Percentiles rank a stretch among this genome's conserved stretches.
Evolutionary conservation across 2,797 vertebrate species (phyloP).

Genomic region (Decapterus maruadsi): DNA sequence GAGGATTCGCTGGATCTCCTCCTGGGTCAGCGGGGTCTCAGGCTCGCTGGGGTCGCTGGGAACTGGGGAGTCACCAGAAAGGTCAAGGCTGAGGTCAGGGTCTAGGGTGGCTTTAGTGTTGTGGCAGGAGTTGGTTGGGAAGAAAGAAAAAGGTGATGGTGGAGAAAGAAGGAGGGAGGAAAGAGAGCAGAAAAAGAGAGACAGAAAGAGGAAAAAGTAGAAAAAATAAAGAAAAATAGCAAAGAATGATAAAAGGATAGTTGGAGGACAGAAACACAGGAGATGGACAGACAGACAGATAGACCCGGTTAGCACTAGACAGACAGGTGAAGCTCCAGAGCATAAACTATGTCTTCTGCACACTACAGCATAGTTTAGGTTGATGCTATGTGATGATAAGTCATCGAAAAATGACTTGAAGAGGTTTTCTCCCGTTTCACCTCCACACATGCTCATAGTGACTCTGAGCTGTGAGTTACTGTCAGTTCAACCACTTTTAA

Average conservation of each 20-base stretch:
- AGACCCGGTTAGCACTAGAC: neutral
- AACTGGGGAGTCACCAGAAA: slow-evolving; percentile 91
- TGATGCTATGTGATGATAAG: neutral
- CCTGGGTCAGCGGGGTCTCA: slow-evolving; percentile 56
- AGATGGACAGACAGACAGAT: slow-evolving; percentile 26
- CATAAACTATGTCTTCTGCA: neutral
- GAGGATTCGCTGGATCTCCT: slow-evolving; percentile 75
- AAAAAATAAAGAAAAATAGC: slow-evolving; percentile 37
- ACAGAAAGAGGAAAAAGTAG: neutral
- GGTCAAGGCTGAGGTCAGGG: slow-evolving; percentile 83
- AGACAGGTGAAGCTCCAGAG: slow-evolving; percentile 54
- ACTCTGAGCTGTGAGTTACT: slow-evolving; percentile 16
- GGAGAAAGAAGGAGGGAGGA: slow-evolving; percentile 9
- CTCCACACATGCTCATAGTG: slow-evolving; percentile 30
- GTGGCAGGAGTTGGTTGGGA: neutral
- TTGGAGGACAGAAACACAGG: slow-evolving; percentile 25
- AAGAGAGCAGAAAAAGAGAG: slow-evolving; percentile 10
- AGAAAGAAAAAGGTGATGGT: neutral
- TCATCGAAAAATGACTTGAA: slow-evolving; percentile 9
- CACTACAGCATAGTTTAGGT: too few relatives aligned
- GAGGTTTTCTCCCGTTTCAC: slow-evolving; percentile 1
- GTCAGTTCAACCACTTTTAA: slow-evolving; percentile 24
- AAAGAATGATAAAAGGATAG: slow-evolving; percentile 27
- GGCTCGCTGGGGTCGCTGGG: slow-evolving; percentile 74
- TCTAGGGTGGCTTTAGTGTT: slow-evolving; percentile 47